Conservation (phyloP, 2,113 vertebrate genomes). For the Alexandromys fortis region DNA sequence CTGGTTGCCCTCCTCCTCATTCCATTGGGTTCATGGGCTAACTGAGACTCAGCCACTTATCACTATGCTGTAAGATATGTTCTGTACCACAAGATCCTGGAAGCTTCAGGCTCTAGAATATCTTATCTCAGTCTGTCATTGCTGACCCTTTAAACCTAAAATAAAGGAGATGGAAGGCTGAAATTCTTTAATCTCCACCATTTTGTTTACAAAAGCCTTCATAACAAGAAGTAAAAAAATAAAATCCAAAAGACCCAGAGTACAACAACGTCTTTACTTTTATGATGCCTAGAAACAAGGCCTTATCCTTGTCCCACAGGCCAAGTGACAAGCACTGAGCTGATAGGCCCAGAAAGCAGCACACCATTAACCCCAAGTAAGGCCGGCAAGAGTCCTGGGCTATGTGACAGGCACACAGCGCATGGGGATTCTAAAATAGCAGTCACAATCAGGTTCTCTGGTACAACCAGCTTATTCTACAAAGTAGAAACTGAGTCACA, state of each 20-base stretch:
- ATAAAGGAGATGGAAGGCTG: not conserved
- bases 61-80: not conserved
- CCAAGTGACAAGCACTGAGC: not conserved
- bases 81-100: not conserved
- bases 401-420: not conserved
- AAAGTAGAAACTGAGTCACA: constrained; percentile 24
- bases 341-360: constrained; percentile 1
- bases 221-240: not conserved
- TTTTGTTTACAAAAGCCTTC: constrained; percentile 26
- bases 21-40: not conserved
- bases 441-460: not conserved
- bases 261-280: not conserved
- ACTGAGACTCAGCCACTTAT: not conserved
- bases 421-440: not conserved
- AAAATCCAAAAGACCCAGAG: not conserved
- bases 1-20: not conserved
- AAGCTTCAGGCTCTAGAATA: not conserved
- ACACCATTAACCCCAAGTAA: not conserved
- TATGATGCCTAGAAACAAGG: not conserved
- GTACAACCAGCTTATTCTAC: not conserved
- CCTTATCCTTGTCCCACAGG: not conserved
- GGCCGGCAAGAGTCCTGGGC: not conserved
- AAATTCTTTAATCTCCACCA: not conserved
- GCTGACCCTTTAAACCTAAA: constrained; percentile 8
- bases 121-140: not conserved